Percentiles rank a stretch among this genome's conserved stretches.
phyloP scores from a whole-genome alignment of 2,888 invertebrate genomes.

The Volucella inanis region DNA sequence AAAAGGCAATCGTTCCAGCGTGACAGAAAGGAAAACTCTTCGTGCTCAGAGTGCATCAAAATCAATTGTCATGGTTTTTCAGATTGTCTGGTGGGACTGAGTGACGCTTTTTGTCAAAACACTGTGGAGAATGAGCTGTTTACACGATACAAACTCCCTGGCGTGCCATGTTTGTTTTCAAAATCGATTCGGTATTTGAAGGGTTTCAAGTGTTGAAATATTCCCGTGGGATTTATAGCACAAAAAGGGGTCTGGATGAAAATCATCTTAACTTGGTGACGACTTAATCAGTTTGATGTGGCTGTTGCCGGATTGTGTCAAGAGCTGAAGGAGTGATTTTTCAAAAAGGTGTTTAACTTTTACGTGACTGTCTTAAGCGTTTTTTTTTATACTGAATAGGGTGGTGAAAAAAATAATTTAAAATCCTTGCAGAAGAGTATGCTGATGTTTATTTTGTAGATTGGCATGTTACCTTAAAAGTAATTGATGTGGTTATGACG shows the following conservation, averaged over 20 bases:
- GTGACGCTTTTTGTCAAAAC: conserved; percentile 30
- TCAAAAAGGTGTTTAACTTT: conserved; percentile 4
- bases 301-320: conserved; percentile 32
- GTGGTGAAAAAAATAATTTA: background rate
- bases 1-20: background rate
- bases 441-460: no score
- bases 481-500: no score
- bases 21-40: conserved; percentile 22
- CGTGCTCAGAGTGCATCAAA: conserved; percentile 55
- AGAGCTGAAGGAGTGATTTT: background rate
- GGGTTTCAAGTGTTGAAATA: background rate
- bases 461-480: no score
- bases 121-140: conserved; percentile 56
- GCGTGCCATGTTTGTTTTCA: conserved; percentile 4
- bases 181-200: background rate
- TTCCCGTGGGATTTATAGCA: background rate
- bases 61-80: conserved; percentile 58
- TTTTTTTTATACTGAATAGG: background rate
- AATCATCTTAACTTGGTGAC: conserved; percentile 14
- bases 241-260: background rate
- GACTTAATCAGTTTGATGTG: conserved; percentile 47
- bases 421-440: no score
- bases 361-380: conserved; percentile 4
- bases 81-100: conserved; percentile 33
- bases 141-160: conserved; percentile 25